Evolutionary conservation across 2,113 vertebrate genomes (phyloP), one percentile per base, ranked within the genome.

Genomic region (Elephantulus edwardii): DNA sequence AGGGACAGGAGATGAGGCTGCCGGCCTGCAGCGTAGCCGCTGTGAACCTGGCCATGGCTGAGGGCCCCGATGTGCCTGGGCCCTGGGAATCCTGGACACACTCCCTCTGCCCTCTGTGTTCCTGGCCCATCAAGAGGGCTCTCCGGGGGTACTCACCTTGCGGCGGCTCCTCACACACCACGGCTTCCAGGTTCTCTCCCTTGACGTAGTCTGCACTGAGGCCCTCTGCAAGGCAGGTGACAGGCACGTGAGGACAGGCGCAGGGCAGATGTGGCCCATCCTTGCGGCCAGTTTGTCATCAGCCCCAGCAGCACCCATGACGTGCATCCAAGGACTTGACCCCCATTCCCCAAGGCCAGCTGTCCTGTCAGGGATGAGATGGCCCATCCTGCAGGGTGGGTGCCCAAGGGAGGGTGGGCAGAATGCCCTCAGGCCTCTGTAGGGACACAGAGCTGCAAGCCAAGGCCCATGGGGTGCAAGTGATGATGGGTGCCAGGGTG

Each of bases 111-210:
- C 9, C 42, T 66, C 46, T 38, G 50, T 26, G 16, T n/a, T n/a
- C n/a, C n/a, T n/a, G n/a, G n/a, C n/a, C n/a, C n/a, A n/a, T n/a
- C n/a, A n/a, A n/a, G n/a, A n/a, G n/a, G n/a, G n/a, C n/a, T n/a
- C n/a, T n/a, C n/a, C n/a, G n/a, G n/a, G n/a, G n/a, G n/a, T n/a
- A n/a, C 97, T 97, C 92, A 99, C 99, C 99, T 98, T 98, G 98
- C 48, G 98, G 99, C 35, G 98, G 99, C 35, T 99, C 99, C 96
- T 99, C 98, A 35, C 98, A 98, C 20, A 99, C 98, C 1, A 99
- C 98, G 0, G 97, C 98, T 79, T 99, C 98, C 81, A 98, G 98
- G 94, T 98, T 98, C 86, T 99, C 98, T 62, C 98, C 98, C 94
- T 99, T 99, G 91, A 98, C 98, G 0, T 99, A 98, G 83, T 99